Evolutionary conservation across 2,888 invertebrate genomes (phyloP).

Genomic region (Disparrhopalites patrizii): DNA sequence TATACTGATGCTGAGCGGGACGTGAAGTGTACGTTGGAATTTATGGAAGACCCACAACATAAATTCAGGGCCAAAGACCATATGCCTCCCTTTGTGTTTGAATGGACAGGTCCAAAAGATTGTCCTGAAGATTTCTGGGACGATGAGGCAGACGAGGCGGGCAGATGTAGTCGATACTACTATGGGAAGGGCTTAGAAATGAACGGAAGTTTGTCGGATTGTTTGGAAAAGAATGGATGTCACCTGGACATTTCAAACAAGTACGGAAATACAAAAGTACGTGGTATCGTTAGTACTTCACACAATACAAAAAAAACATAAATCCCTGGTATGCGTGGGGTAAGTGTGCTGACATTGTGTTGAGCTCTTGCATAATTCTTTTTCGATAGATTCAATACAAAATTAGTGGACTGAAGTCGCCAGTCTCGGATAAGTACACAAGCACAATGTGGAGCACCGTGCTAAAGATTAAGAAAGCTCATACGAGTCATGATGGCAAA

Average conservation of each 20-base stretch:
- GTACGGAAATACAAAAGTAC: background rate
- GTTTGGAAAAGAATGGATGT: too few species aligned
- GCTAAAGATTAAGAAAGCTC: background rate
- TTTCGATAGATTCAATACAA: background rate
- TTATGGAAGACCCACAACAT: background rate
- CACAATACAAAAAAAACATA: too few species aligned
- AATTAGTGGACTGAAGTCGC: background rate
- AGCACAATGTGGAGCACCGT: background rate
- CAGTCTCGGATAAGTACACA: background rate
- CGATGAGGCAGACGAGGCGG: background rate
- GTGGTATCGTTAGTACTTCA: too few species aligned
- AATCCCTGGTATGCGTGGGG: background rate
- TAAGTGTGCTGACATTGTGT: background rate
- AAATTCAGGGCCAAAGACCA: background rate
- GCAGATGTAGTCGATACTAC: background rate
- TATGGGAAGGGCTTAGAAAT: background rate
- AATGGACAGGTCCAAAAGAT: conserved; percentile 20
- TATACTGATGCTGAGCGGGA: background rate
- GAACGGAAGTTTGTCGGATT: too few species aligned
- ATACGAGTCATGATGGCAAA: background rate
- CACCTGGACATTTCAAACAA: background rate
- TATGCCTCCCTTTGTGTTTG: conserved; percentile 5
- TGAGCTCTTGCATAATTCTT: too few species aligned
- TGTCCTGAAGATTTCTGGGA: conserved; percentile 3
- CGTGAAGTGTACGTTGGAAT: conserved; percentile 1